phyloP scores from a whole-genome alignment of 2,113 vertebrate species.

The Oryzias celebensis region DNA sequence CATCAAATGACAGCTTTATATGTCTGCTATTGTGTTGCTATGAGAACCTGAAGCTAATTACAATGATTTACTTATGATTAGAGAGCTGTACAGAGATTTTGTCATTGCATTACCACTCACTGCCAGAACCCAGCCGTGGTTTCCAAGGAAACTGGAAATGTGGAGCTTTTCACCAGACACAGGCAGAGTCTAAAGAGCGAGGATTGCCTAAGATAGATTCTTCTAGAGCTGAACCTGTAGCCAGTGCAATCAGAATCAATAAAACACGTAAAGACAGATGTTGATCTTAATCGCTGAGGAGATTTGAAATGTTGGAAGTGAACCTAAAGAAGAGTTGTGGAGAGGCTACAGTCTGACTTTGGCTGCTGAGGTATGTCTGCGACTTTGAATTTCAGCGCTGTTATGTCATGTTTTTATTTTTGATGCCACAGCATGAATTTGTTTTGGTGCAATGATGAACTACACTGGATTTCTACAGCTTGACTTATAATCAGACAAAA shows the following conservation, averaged over 20 bases:
- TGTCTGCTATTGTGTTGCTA: conserved; percentile 42
- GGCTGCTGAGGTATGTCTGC: conserved; percentile 71
- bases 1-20: conserved; percentile 32
- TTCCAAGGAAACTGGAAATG: conserved; percentile 84
- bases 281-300: conserved; percentile 19
- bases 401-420: conserved; percentile 18
- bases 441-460: neutral
- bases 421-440: neutral
- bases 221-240: conserved; percentile 77
- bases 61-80: conserved; percentile 72
- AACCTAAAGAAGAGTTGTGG: conserved; percentile 43
- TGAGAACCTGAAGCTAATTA: conserved; percentile 67
- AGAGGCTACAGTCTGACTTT: conserved; percentile 48
- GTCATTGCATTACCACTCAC: conserved; percentile 75
- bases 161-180: conserved; percentile 78
- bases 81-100: conserved; percentile 66
- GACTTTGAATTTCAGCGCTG: conserved; percentile 4
- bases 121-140: conserved; percentile 75
- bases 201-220: conserved; percentile 77
- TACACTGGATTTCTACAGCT: too few species aligned
- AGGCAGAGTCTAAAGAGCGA: conserved; percentile 74
- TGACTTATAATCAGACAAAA: too few species aligned
- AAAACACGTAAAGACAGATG: conserved; percentile 44
- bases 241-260: conserved; percentile 57
- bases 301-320: conserved; percentile 47